Percentiles rank a stretch among this genome's conserved stretches.
Evolutionary conservation across 1,140 invertebrate species (phyloP).

Genomic region (Cheumatopsyche charites): DNA sequence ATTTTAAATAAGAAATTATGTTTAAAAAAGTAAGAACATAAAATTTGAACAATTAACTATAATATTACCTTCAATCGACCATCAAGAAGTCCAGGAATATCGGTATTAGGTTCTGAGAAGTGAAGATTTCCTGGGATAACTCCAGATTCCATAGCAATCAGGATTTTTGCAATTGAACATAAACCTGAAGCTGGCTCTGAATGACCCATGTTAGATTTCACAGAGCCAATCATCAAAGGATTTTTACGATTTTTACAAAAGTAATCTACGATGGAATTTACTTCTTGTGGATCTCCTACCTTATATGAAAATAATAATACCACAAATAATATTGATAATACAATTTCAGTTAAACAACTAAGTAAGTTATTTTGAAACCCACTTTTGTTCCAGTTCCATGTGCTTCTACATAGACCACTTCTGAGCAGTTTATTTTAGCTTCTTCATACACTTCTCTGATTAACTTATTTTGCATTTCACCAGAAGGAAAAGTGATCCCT

Average conservation of each 20-base stretch:
- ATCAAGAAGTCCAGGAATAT: slow-evolving; percentile 86
- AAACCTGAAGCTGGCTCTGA: slow-evolving; percentile 92
- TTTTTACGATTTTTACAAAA: slow-evolving; percentile 84
- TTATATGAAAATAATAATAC: slow-evolving; percentile 34
- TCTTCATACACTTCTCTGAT: slow-evolving; percentile 86
- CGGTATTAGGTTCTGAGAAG: slow-evolving; percentile 82
- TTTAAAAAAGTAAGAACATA: neutral
- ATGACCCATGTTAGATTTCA: slow-evolving; percentile 99
- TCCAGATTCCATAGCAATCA: slow-evolving; percentile 88
- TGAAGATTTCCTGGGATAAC: slow-evolving; percentile 91
- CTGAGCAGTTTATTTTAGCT: slow-evolving; percentile 77
- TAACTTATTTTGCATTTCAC: slow-evolving; percentile 84
- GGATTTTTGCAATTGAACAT: slow-evolving; percentile 87
- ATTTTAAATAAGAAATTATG: slow-evolving; percentile 21
- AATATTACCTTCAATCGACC: slow-evolving; percentile 75
- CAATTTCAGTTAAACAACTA: too few relatives aligned
- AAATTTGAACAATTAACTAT: neutral
- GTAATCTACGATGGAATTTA: slow-evolving; percentile 89
- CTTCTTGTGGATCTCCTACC: slow-evolving; percentile 93
- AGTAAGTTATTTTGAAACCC: too few relatives aligned
- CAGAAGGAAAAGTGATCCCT: slow-evolving; percentile 91
- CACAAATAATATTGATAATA: slow-evolving; percentile 19
- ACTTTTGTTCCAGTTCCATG: slow-evolving; percentile 96
- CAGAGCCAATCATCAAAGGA: slow-evolving; percentile 90
- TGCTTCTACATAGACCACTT: slow-evolving; percentile 90